These are phyloP conservation scores for Tympanuchus pallidicinctus DNA, from an alignment of 2,113 vertebrate species.

Conservation along the genomic window DNA sequence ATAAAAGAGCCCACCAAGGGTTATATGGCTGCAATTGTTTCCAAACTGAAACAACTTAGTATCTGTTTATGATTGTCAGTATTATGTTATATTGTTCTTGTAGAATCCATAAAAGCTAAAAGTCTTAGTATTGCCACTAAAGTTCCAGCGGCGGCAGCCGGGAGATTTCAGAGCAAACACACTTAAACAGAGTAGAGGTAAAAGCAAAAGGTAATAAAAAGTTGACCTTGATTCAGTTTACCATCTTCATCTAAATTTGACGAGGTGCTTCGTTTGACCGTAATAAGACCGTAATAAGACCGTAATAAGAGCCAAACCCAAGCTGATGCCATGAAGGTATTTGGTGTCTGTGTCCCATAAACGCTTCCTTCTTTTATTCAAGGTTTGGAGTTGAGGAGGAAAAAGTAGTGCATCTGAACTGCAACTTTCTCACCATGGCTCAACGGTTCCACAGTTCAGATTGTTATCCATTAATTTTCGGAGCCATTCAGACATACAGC, in stretches of 20 bases:
- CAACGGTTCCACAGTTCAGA: neutral
- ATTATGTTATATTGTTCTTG: conserved; percentile 77
- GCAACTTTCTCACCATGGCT: neutral
- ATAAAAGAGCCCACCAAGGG: conserved; percentile 78
- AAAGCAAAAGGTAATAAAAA: conserved; percentile 31
- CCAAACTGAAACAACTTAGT: conserved; percentile 75
- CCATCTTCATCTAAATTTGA: conserved; percentile 43
- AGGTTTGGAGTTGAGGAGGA: neutral
- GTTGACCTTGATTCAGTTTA: conserved; percentile 60
- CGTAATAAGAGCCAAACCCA: neutral
- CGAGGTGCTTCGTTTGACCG: conserved; percentile 49
- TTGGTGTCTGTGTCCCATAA: neutral
- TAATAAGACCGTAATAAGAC: conserved; percentile 12
- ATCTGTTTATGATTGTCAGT: conserved; percentile 80
- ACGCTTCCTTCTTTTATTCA: conserved; percentile 24
- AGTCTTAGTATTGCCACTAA: conserved; percentile 65
- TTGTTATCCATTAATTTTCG: neutral
- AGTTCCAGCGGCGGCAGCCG: conserved; percentile 8
- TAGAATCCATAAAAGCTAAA: conserved; percentile 79
- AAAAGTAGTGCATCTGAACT: conserved; percentile 32
- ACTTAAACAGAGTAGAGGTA: neutral
- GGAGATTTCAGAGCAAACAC: conserved; percentile 1
- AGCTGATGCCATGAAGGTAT: neutral
- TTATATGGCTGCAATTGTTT: conserved; percentile 79
- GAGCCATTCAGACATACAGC: neutral